phyloP scores from a whole-genome alignment of 2,888 invertebrate genomes.

The Hirudinaria manillensis region DNA sequence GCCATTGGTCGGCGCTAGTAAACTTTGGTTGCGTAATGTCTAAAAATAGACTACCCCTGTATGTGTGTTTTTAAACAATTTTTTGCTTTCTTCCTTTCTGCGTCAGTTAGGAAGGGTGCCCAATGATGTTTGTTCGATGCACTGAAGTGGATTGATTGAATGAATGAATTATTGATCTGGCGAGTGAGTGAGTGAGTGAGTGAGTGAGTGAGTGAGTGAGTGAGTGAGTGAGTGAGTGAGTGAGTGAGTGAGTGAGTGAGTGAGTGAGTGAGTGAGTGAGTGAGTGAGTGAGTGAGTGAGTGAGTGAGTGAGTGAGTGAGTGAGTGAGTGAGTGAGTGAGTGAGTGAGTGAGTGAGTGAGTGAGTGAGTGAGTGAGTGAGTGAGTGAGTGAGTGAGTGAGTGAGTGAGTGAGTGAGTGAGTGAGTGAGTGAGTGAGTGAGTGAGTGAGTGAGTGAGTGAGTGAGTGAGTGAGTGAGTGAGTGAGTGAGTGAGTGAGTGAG shows the following conservation, averaged over 20 bases:
- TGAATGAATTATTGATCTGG: not conserved
- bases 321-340: not conserved
- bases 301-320: not conserved
- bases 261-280: not conserved
- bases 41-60: not conserved
- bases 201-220: not conserved
- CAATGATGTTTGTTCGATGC: too few relatives aligned
- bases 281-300: not conserved
- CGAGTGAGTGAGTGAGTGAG: not conserved
- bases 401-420: slow-evolving; percentile 31
- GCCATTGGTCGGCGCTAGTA: slow-evolving; percentile 5
- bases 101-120: too few relatives aligned
- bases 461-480: slow-evolving; percentile 34
- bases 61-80: not conserved
- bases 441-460: slow-evolving; percentile 35
- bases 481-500: slow-evolving; percentile 33
- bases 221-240: not conserved
- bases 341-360: not conserved
- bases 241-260: not conserved
- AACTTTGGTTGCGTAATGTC: slow-evolving; percentile 3
- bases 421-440: slow-evolving; percentile 35
- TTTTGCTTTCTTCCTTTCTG: not conserved
- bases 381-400: not conserved
- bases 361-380: not conserved
- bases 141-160: not conserved